Evolutionary conservation across 2,113 vertebrate species (phyloP).

Genomic region (Bucco capensis): DNA sequence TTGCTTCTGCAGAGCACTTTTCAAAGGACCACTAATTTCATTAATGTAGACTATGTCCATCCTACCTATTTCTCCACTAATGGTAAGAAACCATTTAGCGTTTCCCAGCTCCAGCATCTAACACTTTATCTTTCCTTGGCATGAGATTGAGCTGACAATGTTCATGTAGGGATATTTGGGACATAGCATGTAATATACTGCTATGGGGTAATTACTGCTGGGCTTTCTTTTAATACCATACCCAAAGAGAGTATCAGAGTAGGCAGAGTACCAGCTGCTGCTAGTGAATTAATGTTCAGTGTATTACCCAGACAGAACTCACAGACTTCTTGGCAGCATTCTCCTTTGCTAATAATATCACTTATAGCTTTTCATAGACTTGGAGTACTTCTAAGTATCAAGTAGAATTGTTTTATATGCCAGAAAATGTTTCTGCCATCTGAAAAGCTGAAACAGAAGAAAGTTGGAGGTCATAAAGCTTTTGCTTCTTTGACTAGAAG

Average conservation of each 20-base stretch:
- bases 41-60: not conserved
- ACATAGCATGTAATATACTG: not conserved
- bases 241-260: not conserved
- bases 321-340: not conserved
- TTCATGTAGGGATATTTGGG: not conserved
- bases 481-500: not conserved
- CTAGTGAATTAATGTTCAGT: accelerated
- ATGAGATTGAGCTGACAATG: not conserved
- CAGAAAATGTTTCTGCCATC: not conserved
- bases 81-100: not conserved
- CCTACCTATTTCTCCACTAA: not conserved
- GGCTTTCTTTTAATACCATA: not conserved
- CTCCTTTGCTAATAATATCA: not conserved
- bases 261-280: not conserved
- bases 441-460: not conserved
- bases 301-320: not conserved
- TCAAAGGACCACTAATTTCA: not conserved
- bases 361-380: not conserved
- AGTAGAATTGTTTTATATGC: not conserved
- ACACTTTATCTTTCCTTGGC: not conserved
- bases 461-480: not conserved
- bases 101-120: not conserved
- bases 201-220: not conserved
- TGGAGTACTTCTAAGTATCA: not conserved
- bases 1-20: not conserved